Evolutionary conservation across 2,888 invertebrate species (phyloP).

Genomic region (Pollenia griseotomentosa): DNA sequence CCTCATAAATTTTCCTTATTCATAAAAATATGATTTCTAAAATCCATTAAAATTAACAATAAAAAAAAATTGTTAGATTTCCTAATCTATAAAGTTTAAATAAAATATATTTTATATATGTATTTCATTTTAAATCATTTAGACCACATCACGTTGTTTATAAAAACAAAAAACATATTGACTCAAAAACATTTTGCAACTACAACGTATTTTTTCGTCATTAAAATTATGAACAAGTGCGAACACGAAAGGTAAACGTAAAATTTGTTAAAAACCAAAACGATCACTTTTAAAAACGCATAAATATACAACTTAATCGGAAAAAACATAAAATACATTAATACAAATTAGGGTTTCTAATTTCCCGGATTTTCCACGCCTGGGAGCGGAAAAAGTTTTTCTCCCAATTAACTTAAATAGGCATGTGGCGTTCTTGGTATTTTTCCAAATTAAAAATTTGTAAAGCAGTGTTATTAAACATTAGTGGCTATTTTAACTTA

Average conservation of each 20-base stretch:
- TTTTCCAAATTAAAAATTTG: too few species aligned
- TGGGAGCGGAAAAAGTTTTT: too few species aligned
- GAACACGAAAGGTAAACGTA: constrained; percentile 36
- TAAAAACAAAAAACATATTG: background rate
- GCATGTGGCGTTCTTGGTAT: too few species aligned
- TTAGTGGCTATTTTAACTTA: too few species aligned
- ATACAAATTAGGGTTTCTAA: background rate
- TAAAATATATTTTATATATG: constrained; percentile 6
- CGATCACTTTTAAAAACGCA: constrained; percentile 61
- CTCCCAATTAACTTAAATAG: too few species aligned
- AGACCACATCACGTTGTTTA: constrained; percentile 26
- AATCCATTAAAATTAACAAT: constrained; percentile 55
- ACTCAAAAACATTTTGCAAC: constrained; percentile 20
- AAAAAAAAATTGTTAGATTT: constrained; percentile 33
- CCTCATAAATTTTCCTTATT: constrained; percentile 22
- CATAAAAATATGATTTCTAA: constrained; percentile 49
- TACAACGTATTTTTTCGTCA: constrained; percentile 3
- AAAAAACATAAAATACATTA: constrained; percentile 30
- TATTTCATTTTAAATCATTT: background rate
- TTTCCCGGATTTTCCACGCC: too few species aligned
- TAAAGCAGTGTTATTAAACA: too few species aligned
- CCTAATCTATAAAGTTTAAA: constrained; percentile 36
- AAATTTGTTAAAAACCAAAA: constrained; percentile 54
- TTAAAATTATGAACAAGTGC: constrained; percentile 30
- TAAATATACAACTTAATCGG: constrained; percentile 64